Base-by-base conservation (phyloP, 2,797 vertebrate species). In the Sebastolobus alascanus region DNA sequence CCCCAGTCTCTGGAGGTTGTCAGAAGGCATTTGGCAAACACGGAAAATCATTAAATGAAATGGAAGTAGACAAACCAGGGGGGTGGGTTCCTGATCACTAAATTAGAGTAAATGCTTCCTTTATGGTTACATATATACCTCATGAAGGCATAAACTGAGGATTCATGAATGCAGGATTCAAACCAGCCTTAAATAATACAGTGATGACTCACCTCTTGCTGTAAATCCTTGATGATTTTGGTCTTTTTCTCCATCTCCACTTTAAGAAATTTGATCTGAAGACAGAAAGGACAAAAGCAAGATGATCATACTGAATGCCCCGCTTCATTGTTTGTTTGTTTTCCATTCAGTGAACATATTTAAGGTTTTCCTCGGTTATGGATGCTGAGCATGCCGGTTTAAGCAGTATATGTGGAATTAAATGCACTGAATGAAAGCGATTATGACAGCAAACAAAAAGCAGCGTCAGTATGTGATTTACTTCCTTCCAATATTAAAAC, bases 231-330 rank as follows among this genome's bases (percentile, higher is more conserved):
- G 86, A 99, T 99, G 93, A 99, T 98, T 96, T 97, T 99, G 86
- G 92, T 98, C 87, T 99, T 99, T 90, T 97, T 98, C 93, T 99
- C 98, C 97, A 99, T 97, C 94, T 99, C 98, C 82, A 97, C 97
- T 96, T 99, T 99, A 73, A 99, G 93, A 90, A 98, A 98, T 90
- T 97, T 98, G 83, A 99, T 98, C 98, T 99, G 84, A 20, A 95
- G 92, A 91, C 81, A 83, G 20, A 86, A 80, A 79, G 11, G 8
- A 88, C 8, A 85, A 77, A 56, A 54, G 18, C 55, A 3, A 58
- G 1, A 72, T 20, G 25, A 68, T 78, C 8, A 52, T 10, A 54
- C 12, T 37, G 7, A 75, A 52, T 29, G 6, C 5, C 27, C 20
- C 18, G 5, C 35, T 38, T 52, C 18, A 27, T 4, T 16, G 18